Evolutionary conservation across 2,888 invertebrate species (phyloP).

Genomic region (Creontiades dilutus): DNA sequence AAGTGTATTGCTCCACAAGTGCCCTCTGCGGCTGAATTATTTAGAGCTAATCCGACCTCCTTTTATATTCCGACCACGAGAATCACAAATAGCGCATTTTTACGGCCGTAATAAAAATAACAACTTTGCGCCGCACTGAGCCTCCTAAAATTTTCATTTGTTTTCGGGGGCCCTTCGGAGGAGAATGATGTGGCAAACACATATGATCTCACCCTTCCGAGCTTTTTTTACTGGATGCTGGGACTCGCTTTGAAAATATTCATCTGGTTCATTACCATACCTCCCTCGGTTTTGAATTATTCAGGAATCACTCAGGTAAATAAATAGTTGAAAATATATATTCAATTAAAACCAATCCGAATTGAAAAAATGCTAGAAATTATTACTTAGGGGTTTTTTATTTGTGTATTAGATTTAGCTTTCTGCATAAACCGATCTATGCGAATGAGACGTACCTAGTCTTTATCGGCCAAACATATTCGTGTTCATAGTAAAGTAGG

Average conservation of each 20-base stretch:
- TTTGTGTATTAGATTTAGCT: too few species aligned
- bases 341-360: too few species aligned
- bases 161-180: conserved; percentile 15
- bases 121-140: conserved; percentile 60
- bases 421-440: too few species aligned
- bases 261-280: background rate
- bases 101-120: conserved; percentile 69
- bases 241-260: background rate
- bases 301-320: too few species aligned
- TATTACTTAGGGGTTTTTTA: too few species aligned
- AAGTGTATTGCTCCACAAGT: conserved; percentile 64
- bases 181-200: conserved; percentile 38
- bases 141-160: conserved; percentile 65
- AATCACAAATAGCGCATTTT: conserved; percentile 65
- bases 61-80: conserved; percentile 65
- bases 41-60: conserved; percentile 65
- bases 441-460: too few species aligned
- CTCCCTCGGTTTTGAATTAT: too few species aligned
- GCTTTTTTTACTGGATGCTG: background rate
- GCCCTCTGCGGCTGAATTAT: conserved; percentile 63
- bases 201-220: conserved; percentile 33
- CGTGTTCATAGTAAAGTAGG: too few species aligned
- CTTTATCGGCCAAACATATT: too few species aligned
- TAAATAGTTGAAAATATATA: too few species aligned
- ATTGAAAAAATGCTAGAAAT: too few species aligned